Evolutionary conservation across 2,113 vertebrate species (phyloP).

Genomic region (Lonchura striata): DNA sequence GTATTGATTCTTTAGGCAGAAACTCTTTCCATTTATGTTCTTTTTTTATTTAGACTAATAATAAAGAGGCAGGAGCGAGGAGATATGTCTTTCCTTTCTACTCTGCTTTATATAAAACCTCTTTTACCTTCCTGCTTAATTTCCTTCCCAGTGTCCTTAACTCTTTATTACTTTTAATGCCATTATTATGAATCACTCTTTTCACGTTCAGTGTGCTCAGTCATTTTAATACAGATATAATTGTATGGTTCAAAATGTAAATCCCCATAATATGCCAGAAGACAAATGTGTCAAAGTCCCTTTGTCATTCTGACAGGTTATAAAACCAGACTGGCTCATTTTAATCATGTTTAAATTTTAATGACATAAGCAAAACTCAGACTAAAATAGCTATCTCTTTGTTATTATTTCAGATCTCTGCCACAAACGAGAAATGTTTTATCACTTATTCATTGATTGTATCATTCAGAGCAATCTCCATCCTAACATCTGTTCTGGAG

Average conservation of each 20-base stretch:
- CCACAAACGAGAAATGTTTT: not conserved
- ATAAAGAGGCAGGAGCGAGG: not conserved
- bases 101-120: not conserved
- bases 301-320: conserved; percentile 59
- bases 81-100: not conserved
- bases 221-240: conserved; percentile 61
- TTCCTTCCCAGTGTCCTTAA: conserved; percentile 39
- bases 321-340: conserved; percentile 51
- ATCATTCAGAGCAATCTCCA: not conserved
- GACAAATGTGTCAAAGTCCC: conserved; percentile 56
- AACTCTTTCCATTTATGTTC: conserved; percentile 5
- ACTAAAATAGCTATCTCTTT: not conserved
- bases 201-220: conserved; percentile 26
- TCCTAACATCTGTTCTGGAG: not conserved
- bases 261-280: conserved; percentile 30
- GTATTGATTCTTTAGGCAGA: conserved; percentile 28
- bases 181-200: conserved; percentile 42
- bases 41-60: conserved; percentile 35
- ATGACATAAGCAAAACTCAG: conserved; percentile 59
- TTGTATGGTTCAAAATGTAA: conserved; percentile 62
- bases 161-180: conserved; percentile 35
- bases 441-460: conserved; percentile 16
- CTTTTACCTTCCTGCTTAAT: conserved; percentile 13
- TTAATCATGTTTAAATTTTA: conserved; percentile 64
- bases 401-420: conserved; percentile 31